Base-by-base conservation (phyloP, 2,113 vertebrate genomes). In the Agelaius phoeniceus region DNA sequence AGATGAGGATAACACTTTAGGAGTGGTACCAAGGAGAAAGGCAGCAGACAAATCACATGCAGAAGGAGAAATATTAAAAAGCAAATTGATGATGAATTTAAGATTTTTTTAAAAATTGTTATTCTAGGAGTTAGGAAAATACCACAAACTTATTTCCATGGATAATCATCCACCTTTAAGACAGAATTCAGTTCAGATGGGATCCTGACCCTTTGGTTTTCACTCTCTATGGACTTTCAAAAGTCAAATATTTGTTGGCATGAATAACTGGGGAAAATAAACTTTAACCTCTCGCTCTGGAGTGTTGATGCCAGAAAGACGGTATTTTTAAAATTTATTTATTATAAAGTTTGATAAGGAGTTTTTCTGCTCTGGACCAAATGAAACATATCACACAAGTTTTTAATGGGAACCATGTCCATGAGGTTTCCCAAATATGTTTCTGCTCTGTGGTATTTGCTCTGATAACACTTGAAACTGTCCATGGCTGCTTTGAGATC, bases 51-150 rank as follows among this genome's bases (percentile, higher is more conserved):
- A 97, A 84, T 93, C 63, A 71, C 20, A 83, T n/a, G 11, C 48
- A 93, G 75, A 92, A 90, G 91, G 46, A 76, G n/a, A 93, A 92
- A 84, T 69, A 88, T 63, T 68, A 37, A 87, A 94, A 84, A 84
- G n/a, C 15, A 92, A 90, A 93, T 88, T 72, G 43, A 46, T 57
- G 10, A 94, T 75, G 59, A 93, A 86, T 84, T 93, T 63, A 83
- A 80, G 57, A 30, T 10, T 67, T 62, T 48, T 18, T 13, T 6
- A 5, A 17, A 15, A 24, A 18, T 49, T 67, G 46, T 66, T 51
- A 76, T 44, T 28, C 1, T 31, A 43, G 58, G 35, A 89, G 31
- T 33, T 92, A 66, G 35, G 37, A 55, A 89, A 92, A 94, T 91
- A 84, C 91, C 84, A 52, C 86, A 74, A 49, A 54, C 28, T 81